phyloP scores from a whole-genome alignment of 2,888 invertebrate genomes.

The Heliconius charithonia region DNA sequence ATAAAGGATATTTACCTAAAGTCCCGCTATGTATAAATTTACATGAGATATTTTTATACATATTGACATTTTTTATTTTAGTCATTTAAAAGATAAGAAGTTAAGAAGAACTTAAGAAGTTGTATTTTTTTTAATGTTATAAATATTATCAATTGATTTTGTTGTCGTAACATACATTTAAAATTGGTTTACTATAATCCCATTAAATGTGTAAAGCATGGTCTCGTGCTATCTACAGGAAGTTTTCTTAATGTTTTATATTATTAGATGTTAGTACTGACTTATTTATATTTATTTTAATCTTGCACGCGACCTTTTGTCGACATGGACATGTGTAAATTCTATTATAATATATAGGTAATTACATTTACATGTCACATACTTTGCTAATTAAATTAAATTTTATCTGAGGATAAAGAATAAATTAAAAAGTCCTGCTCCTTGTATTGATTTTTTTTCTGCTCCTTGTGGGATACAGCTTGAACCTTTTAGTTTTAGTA shows the following conservation, averaged over 20 bases:
- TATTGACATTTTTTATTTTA: no score
- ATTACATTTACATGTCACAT: background rate
- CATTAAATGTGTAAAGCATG: constrained; percentile 10
- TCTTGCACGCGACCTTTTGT: background rate
- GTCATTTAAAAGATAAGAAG: background rate
- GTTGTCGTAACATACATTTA: background rate
- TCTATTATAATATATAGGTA: background rate
- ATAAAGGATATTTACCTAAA: no score
- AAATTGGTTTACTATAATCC: constrained; percentile 8
- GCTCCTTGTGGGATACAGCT: no score
- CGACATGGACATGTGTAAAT: background rate
- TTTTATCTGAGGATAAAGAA: background rate
- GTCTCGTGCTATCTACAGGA: constrained; percentile 6
- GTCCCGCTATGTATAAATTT: background rate
- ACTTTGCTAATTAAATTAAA: background rate
- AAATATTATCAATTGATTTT: background rate
- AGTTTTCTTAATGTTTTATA: background rate
- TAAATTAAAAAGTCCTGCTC: background rate
- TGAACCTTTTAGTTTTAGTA: background rate
- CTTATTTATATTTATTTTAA: background rate
- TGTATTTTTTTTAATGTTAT: background rate
- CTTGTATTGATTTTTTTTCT: no score
- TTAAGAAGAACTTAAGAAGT: no score
- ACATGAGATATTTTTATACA: background rate
- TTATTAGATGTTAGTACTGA: constrained; percentile 2